Percentiles rank a stretch among this genome's conserved stretches.
phyloP scores from a whole-genome alignment of 2,797 vertebrate genomes.

The Hoplostethus atlanticus region DNA sequence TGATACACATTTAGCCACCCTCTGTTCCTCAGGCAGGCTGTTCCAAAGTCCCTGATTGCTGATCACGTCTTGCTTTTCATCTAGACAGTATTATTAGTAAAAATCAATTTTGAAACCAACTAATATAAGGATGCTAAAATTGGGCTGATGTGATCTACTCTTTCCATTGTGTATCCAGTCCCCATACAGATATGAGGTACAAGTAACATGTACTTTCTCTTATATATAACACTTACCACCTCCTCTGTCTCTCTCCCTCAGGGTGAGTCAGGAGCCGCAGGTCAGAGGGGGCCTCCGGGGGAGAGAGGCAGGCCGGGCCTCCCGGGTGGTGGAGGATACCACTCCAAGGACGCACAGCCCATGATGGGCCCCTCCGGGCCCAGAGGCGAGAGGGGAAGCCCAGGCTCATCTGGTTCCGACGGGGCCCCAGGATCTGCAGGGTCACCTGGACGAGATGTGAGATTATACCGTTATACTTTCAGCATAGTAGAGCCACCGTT shows the following conservation, averaged over 20 bases:
- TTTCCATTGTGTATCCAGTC: not conserved
- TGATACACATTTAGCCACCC: too few species aligned
- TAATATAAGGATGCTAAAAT: not conserved
- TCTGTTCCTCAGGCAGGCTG: too few species aligned
- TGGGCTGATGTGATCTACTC: not conserved
- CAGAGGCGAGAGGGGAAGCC: slow-evolving; percentile 90
- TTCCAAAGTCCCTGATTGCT: too few species aligned
- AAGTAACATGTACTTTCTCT: not conserved
- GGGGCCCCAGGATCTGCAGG: slow-evolving; percentile 87
- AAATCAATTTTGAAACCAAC: too few species aligned
- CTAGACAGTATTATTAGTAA: too few species aligned
- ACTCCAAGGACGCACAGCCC: slow-evolving; percentile 89
- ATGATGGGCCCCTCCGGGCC: slow-evolving; percentile 89
- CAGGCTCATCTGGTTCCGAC: slow-evolving; percentile 83
- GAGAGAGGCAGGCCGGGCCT: slow-evolving; percentile 93
- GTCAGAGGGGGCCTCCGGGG: slow-evolving; percentile 89
- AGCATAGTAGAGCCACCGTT: not conserved
- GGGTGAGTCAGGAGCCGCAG: slow-evolving; percentile 91
- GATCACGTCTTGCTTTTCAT: too few species aligned
- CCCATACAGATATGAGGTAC: not conserved
- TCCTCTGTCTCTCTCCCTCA: slow-evolving; percentile 51
- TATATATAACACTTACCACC: not conserved
- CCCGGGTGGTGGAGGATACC: slow-evolving; percentile 86
- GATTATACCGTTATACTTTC: slow-evolving; percentile 27
- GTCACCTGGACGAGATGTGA: slow-evolving; percentile 90